A percentile compares a stretch with the other conserved stretches of the same genome.
phyloP scores from a whole-genome alignment of 2,888 invertebrate genomes.

The Scaptodrosophila latifasciaeformis region DNA sequence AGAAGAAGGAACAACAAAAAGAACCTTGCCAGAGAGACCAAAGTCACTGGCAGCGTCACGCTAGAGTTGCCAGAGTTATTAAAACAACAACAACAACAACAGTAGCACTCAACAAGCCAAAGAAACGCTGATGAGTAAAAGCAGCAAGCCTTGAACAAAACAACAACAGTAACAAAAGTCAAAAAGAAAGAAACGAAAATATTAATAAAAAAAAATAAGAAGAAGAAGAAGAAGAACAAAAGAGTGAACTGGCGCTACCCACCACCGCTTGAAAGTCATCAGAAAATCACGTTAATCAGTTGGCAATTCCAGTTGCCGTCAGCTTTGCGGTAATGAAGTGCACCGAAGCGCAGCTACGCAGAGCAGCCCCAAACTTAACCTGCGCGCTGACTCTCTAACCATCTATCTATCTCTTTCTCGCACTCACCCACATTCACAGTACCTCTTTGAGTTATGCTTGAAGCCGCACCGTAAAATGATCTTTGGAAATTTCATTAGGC shows the following conservation, averaged over 20 bases:
- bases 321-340: constrained; percentile 36
- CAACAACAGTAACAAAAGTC: constrained; percentile 14
- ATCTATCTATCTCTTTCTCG: not conserved
- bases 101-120: constrained; percentile 45
- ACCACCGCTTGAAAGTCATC: constrained; percentile 35
- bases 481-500: no score
- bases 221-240: not conserved
- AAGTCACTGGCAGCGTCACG: constrained; percentile 41
- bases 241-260: no score
- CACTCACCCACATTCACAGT: not conserved
- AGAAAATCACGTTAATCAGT: constrained; percentile 57
- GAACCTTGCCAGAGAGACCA: no score
- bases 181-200: no score
- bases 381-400: not conserved
- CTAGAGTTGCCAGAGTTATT: constrained; percentile 49
- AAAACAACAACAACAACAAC: constrained; percentile 36
- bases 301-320: constrained; percentile 14
- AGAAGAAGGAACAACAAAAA: not conserved
- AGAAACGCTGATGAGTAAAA: constrained; percentile 51
- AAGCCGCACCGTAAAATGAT: no score
- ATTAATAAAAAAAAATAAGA: no score
- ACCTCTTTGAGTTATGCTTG: no score
- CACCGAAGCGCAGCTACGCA: constrained; percentile 31
- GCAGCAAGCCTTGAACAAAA: no score
- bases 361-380: not conserved